These are phyloP conservation scores for Unio delphinus DNA, from an alignment of 2,888 invertebrate species.

Conservation along the genomic window DNA sequence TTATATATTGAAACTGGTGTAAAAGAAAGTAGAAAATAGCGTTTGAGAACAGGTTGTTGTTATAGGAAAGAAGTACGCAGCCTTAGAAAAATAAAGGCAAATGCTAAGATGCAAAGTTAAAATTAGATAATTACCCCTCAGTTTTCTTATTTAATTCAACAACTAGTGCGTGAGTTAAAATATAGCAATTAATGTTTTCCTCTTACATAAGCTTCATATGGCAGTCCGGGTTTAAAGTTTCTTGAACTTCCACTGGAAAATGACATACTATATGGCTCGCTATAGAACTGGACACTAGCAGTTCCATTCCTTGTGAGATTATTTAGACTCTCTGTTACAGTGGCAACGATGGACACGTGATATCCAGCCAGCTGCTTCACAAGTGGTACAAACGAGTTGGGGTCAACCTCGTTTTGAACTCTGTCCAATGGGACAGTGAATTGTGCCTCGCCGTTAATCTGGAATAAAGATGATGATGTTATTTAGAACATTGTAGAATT, in stretches of 20 bases:
- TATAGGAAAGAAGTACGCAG: too few species aligned
- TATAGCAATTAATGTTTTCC: not conserved
- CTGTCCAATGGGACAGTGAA: slow-evolving; percentile 26
- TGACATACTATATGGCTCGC: slow-evolving; percentile 82
- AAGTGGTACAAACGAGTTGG: slow-evolving; percentile 17
- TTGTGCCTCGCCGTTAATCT: slow-evolving; percentile 33
- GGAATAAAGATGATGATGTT: not conserved
- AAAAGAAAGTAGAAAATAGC: too few species aligned
- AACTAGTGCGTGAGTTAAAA: not conserved
- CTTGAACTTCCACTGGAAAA: slow-evolving; percentile 80
- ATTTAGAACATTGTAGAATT: too few species aligned
- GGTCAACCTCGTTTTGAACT: slow-evolving; percentile 24
- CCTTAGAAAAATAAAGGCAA: too few species aligned
- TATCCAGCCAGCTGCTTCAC: slow-evolving; percentile 22
- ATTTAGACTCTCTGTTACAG: slow-evolving; percentile 88
- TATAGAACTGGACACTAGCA: slow-evolving; percentile 80
- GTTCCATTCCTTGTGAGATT: slow-evolving; percentile 27
- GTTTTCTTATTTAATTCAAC: too few species aligned
- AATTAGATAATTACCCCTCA: too few species aligned
- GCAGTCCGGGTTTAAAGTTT: slow-evolving; percentile 89
- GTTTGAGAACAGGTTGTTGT: too few species aligned
- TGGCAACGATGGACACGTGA: slow-evolving; percentile 74
- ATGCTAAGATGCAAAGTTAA: too few species aligned
- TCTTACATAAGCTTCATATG: slow-evolving; percentile 84
- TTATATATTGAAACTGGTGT: too few species aligned